phyloP scores from a whole-genome alignment of 2,888 invertebrate species.

The Drosophila sordidapex region DNA sequence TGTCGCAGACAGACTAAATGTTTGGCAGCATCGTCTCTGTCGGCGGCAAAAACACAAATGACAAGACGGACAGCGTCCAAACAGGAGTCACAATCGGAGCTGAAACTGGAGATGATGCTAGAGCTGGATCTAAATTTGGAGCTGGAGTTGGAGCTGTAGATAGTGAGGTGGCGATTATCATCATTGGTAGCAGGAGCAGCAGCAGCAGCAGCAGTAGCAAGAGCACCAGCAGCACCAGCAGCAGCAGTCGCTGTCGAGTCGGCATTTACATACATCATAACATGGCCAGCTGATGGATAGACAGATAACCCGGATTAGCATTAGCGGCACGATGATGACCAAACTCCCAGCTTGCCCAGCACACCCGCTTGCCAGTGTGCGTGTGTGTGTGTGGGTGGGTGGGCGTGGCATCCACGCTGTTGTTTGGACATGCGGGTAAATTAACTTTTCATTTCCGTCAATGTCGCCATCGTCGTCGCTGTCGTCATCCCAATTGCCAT shows the following conservation, averaged over 20 bases:
- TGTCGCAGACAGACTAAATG: constrained; percentile 55
- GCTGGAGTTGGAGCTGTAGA: constrained; percentile 4
- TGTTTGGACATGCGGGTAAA: constrained; percentile 75
- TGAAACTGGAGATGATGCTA: constrained; percentile 8
- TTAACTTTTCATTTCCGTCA: constrained; percentile 77
- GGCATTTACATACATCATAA: constrained; percentile 76
- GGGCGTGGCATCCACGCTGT: constrained; percentile 35
- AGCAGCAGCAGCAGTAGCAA: neutral
- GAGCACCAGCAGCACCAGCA: neutral
- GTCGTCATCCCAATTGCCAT: constrained; percentile 54
- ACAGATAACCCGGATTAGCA: constrained; percentile 77
- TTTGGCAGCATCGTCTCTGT: constrained; percentile 59
- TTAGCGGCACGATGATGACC: constrained; percentile 56
- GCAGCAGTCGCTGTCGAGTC: constrained; percentile 15
- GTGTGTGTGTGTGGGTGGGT: constrained; percentile 18
- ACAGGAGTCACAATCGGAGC: constrained; percentile 15
- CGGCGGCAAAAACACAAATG: constrained; percentile 40
- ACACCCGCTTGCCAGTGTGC: neutral
- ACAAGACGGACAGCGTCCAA: constrained; percentile 60
- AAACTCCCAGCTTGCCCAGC: neutral
- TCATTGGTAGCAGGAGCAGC: constrained; percentile 38
- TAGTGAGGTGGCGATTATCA: constrained; percentile 60
- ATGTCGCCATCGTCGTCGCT: constrained; percentile 29
- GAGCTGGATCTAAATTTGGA: constrained; percentile 14
- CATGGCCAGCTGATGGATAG: constrained; percentile 73